phyloP scores from a whole-genome alignment of 2,888 invertebrate species.

The Sthenelais limicola region DNA sequence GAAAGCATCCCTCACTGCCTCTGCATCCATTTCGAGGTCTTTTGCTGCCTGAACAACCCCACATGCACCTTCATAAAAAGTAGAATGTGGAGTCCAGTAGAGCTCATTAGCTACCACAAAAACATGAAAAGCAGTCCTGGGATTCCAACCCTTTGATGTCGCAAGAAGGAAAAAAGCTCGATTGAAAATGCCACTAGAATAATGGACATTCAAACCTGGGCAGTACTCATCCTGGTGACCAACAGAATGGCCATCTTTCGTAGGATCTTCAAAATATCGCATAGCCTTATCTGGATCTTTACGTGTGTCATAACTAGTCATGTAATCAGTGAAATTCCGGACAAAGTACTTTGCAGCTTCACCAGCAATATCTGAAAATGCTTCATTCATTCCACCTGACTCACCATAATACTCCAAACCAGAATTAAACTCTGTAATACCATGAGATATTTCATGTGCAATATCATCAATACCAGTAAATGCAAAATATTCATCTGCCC shows the following conservation, averaged over 20 bases:
- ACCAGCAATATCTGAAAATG: constrained; percentile 29
- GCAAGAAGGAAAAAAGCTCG: constrained; percentile 25
- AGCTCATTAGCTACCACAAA: constrained; percentile 11
- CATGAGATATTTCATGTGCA: constrained; percentile 26
- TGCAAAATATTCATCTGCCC: background rate
- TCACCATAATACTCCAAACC: background rate
- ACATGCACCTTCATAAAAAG: constrained; percentile 27
- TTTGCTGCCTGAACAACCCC: constrained; percentile 8
- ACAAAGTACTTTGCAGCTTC: constrained; percentile 29
- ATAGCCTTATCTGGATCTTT: background rate
- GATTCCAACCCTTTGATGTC: background rate
- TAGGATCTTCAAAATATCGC: constrained; percentile 14
- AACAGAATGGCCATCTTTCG: constrained; percentile 17
- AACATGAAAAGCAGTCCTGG: constrained; percentile 1
- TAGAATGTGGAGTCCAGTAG: constrained; percentile 16
- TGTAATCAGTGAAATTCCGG: constrained; percentile 1
- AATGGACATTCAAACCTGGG: background rate
- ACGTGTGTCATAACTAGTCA: background rate
- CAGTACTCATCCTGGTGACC: constrained; percentile 3
- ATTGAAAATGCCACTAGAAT: constrained; percentile 12
- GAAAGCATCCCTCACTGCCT: constrained; percentile 13
- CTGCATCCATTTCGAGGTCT: constrained; percentile 19
- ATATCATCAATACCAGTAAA: constrained; percentile 4
- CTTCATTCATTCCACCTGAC: constrained; percentile 30
- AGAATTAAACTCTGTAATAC: constrained; percentile 12